phyloP scores from a whole-genome alignment of 1,140 invertebrate genomes.

The Geopemphigus sp. region DNA sequence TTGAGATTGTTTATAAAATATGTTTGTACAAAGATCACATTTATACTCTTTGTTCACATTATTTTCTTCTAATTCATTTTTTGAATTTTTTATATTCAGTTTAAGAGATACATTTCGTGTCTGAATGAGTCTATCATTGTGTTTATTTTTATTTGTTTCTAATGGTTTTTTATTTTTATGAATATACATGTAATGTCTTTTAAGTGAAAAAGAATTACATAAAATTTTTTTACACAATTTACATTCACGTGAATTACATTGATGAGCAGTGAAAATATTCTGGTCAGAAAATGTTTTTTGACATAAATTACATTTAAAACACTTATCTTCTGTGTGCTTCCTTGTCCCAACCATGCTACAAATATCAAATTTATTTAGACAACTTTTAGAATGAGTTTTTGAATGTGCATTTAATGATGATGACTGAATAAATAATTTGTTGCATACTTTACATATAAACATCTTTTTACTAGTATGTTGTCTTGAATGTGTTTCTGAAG shows the following conservation, averaged over 20 bases:
- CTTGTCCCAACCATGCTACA: neutral
- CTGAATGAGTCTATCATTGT: neutral
- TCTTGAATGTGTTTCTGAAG: neutral
- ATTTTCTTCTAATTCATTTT: neutral
- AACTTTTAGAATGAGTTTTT: neutral
- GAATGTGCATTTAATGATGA: neutral
- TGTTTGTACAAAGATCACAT: slow-evolving; percentile 34
- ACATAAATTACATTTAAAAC: slow-evolving; percentile 18
- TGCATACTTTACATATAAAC: neutral
- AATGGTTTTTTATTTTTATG: neutral
- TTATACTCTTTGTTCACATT: neutral
- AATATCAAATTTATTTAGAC: neutral
- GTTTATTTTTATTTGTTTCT: neutral
- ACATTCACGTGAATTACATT: neutral
- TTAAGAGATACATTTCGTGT: neutral
- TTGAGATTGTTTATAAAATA: neutral
- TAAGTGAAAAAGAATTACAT: neutral
- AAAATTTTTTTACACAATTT: neutral
- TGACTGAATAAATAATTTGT: neutral
- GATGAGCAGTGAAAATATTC: neutral
- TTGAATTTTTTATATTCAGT: neutral
- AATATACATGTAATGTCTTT: neutral
- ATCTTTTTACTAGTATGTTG: neutral
- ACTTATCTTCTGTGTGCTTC: neutral
- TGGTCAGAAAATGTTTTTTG: slow-evolving; percentile 13